Conservation (phyloP, 1,140 invertebrate genomes). For the Aplysia californica region DNA sequence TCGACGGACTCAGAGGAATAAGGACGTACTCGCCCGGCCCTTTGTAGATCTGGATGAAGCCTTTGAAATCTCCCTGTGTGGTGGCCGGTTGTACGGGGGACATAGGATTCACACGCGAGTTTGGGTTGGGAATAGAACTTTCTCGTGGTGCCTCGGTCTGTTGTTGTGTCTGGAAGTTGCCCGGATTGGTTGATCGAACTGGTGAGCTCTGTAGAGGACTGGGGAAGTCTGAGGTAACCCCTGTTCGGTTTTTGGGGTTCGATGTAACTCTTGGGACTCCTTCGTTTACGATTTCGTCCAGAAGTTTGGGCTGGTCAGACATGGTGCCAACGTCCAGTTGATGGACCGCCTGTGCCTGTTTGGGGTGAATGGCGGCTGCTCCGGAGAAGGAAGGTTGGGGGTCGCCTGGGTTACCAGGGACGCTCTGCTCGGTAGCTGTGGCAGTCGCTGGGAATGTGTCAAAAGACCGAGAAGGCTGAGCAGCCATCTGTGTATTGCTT, state of each 20-base stretch:
- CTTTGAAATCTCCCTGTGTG: background rate
- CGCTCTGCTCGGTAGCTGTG: too few relatives aligned
- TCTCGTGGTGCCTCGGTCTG: background rate
- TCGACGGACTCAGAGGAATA: background rate
- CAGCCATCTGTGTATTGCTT: too few relatives aligned
- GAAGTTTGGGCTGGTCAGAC: too few relatives aligned
- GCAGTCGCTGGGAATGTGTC: too few relatives aligned
- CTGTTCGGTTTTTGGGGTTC: too few relatives aligned
- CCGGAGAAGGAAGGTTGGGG: background rate
- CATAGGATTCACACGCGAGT: background rate
- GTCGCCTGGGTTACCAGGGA: too few relatives aligned
- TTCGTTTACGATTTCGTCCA: background rate
- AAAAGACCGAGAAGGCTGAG: too few relatives aligned
- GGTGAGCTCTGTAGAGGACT: background rate
- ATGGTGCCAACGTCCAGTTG: too few relatives aligned
- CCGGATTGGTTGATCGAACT: background rate
- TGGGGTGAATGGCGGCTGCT: slow-evolving; percentile 5
- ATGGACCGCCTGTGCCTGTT: too few relatives aligned
- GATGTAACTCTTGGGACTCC: background rate
- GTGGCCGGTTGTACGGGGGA: background rate
- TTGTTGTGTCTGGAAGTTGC: background rate
- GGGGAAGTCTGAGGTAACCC: background rate
- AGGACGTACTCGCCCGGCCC: slow-evolving; percentile 1
- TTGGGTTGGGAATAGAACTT: background rate
- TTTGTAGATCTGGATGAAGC: background rate